A percentile compares a stretch with the other conserved stretches of the same genome.
These are phyloP conservation scores for Phymorhynchus buccinoides DNA, from an alignment of 1,140 invertebrate species.

Conservation along the genomic window DNA sequence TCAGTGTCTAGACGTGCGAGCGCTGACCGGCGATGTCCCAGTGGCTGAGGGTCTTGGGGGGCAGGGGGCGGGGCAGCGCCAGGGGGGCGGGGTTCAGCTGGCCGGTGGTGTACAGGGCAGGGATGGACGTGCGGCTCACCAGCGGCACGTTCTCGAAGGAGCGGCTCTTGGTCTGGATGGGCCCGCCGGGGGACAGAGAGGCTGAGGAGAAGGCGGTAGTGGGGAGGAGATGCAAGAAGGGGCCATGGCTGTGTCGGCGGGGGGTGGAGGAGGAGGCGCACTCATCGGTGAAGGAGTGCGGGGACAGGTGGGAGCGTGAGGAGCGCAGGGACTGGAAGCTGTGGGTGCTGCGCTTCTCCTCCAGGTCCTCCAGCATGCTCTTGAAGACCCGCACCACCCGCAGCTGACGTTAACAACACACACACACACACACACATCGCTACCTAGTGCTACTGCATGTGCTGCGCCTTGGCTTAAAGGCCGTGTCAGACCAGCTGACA, in stretches of 20 bases:
- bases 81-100: too few relatives aligned
- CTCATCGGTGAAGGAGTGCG: constrained; percentile 83
- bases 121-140: constrained; percentile 63
- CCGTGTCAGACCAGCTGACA: too few relatives aligned
- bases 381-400: constrained; percentile 99
- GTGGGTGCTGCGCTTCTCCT: constrained; percentile 98
- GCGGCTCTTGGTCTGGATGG: constrained; percentile 63
- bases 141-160: constrained; percentile 70
- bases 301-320: constrained; percentile 85
- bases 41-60: constrained; percentile 61
- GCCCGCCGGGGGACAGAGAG: constrained; percentile 38
- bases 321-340: constrained; percentile 94
- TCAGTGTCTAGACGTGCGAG: constrained; percentile 63
- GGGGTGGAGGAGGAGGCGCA: constrained; percentile 35
- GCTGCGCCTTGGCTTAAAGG: too few relatives aligned
- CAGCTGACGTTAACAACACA: too few relatives aligned
- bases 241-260: constrained; percentile 51
- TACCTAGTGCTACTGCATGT: too few relatives aligned
- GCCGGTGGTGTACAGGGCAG: constrained; percentile 57
- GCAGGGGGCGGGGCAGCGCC: constrained; percentile 41
- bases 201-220: too few relatives aligned
- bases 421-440: too few relatives aligned
- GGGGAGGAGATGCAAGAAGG: constrained; percentile 51
- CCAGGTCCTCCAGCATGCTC: constrained; percentile 98
- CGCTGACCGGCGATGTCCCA: constrained; percentile 56